A percentile compares a stretch with the other conserved stretches of the same genome.
phyloP scores from a whole-genome alignment of 2,888 invertebrate genomes.

The Phorcus lineatus region DNA sequence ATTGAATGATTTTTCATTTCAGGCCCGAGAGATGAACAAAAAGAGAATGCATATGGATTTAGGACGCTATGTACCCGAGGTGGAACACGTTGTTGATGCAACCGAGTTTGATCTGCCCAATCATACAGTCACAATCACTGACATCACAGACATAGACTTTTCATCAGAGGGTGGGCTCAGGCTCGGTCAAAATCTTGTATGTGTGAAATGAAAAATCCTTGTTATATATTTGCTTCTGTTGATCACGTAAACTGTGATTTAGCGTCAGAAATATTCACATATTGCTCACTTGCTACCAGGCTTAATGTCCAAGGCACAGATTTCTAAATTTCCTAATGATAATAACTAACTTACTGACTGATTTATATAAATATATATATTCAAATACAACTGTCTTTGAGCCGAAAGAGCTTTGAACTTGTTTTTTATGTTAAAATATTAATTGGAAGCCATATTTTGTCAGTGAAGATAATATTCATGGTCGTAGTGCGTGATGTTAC shows the following conservation, averaged over 20 bases:
- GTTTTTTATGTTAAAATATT: too few species aligned
- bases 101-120: slow-evolving; percentile 62
- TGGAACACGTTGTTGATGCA: slow-evolving; percentile 49
- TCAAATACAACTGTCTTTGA: too few species aligned
- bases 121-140: slow-evolving; percentile 68
- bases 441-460: too few species aligned
- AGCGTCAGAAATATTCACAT: too few species aligned
- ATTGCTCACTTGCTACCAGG: neutral
- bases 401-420: too few species aligned
- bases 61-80: slow-evolving; percentile 39
- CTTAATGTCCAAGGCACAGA: too few species aligned
- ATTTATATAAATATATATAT: too few species aligned
- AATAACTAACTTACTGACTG: too few species aligned
- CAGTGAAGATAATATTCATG: neutral
- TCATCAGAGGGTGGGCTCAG: slow-evolving; percentile 57
- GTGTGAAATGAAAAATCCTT: neutral
- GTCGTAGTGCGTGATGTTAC: neutral
- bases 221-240: too few species aligned
- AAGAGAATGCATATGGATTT: slow-evolving; percentile 44
- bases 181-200: slow-evolving; percentile 61
- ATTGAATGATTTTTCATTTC: neutral
- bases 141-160: slow-evolving; percentile 65
- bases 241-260: too few species aligned
- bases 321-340: too few species aligned
- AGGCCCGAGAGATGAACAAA: slow-evolving; percentile 53